Percentiles rank a stretch among this genome's conserved stretches.
phyloP scores from a whole-genome alignment of 2,888 invertebrate species.

The Papilio gigon region DNA sequence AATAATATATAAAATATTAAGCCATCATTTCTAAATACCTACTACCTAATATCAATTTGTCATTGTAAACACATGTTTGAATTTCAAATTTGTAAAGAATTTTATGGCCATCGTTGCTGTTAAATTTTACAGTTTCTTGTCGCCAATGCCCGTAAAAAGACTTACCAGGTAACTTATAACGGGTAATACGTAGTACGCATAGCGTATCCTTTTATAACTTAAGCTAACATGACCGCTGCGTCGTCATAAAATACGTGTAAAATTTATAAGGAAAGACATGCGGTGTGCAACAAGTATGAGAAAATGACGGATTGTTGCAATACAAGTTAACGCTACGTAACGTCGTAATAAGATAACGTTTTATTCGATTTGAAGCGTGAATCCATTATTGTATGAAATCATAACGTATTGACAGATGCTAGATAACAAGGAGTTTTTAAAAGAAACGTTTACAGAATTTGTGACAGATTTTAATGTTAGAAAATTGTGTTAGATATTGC shows the following conservation, averaged over 20 bases:
- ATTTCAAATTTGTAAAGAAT: background rate
- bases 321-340: slow-evolving; percentile 10
- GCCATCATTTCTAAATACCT: no score
- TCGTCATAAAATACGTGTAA: slow-evolving; percentile 21
- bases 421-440: background rate
- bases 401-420: background rate
- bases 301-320: slow-evolving; percentile 7
- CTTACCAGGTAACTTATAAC: slow-evolving; percentile 27
- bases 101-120: background rate
- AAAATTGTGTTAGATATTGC: no score
- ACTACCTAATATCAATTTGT: no score
- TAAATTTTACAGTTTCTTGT: slow-evolving; percentile 6
- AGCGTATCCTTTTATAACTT: slow-evolving; percentile 36
- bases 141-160: slow-evolving; percentile 10
- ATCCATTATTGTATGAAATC: slow-evolving; percentile 1
- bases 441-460: no score
- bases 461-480: no score
- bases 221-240: slow-evolving; percentile 21
- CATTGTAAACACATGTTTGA: background rate
- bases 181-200: slow-evolving; percentile 15
- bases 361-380: background rate
- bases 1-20: no score
- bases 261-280: slow-evolving; percentile 32
- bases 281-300: slow-evolving; percentile 11
- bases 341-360: slow-evolving; percentile 7